phyloP scores from a whole-genome alignment of 2,888 invertebrate genomes.

The Drosophila macrothrix region DNA sequence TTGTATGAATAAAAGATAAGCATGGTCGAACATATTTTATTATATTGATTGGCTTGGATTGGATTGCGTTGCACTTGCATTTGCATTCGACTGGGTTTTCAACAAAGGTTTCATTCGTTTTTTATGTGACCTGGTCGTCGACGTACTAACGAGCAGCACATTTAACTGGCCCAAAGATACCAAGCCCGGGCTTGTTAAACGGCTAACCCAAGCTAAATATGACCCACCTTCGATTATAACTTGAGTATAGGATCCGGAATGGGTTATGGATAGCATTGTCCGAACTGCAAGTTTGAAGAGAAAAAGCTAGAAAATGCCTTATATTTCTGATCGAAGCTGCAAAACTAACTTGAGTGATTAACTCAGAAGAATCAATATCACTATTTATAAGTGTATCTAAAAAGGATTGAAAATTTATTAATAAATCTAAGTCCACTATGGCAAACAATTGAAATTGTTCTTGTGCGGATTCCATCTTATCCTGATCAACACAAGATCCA shows the following conservation, averaged over 20 bases:
- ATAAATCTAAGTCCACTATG: background rate
- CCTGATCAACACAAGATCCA: background rate
- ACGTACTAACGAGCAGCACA: background rate
- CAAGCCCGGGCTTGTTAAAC: background rate
- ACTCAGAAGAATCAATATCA: background rate
- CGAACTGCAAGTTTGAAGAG: background rate
- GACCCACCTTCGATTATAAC: background rate
- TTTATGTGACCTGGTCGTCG: background rate
- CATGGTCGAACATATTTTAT: slow-evolving; percentile 9
- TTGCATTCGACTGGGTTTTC: slow-evolving; percentile 40
- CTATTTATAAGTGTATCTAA: background rate
- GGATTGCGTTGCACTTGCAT: slow-evolving; percentile 44
- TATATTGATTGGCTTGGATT: slow-evolving; percentile 18
- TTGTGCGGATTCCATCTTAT: background rate
- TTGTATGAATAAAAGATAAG: slow-evolving; percentile 43
- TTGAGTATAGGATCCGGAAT: background rate
- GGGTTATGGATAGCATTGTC: no score
- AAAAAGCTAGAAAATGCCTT: background rate
- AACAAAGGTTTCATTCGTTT: background rate
- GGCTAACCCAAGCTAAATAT: background rate
- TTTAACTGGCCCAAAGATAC: background rate
- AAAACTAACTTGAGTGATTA: background rate
- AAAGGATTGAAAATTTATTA: background rate
- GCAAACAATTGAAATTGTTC: background rate
- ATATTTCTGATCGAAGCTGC: background rate